phyloP scores from a whole-genome alignment of 2,797 vertebrate genomes.

The Pseudochirops corinnae region DNA sequence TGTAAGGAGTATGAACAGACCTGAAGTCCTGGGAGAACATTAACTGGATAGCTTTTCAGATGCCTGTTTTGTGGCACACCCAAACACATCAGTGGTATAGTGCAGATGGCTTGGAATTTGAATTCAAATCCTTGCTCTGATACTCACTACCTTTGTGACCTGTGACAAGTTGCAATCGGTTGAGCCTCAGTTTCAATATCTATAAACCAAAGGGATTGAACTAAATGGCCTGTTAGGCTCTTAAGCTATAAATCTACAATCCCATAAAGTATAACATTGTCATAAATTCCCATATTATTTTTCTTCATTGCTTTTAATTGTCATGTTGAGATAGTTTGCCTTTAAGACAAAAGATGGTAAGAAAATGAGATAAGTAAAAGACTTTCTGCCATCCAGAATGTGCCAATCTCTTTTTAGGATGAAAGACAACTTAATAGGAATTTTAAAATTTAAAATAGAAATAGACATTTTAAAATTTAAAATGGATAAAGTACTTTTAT shows the following conservation, averaged over 20 bases:
- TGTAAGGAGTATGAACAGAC: not conserved
- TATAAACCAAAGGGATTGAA: not conserved
- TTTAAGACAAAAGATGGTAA: not conserved
- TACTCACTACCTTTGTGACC: not conserved
- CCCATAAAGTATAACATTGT: not conserved
- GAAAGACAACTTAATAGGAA: constrained; percentile 50
- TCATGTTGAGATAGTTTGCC: not conserved
- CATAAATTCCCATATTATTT: not conserved
- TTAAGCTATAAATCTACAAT: not conserved
- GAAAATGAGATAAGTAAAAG: not conserved
- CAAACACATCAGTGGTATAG: not conserved
- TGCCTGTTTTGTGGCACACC: not conserved
- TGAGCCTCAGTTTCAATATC: not conserved
- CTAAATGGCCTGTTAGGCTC: not conserved
- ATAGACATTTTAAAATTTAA: constrained; percentile 63
- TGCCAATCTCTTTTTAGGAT: not conserved
- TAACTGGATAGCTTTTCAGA: not conserved
- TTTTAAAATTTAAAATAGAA: constrained; percentile 71
- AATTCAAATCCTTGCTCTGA: not conserved
- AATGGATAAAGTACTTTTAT: constrained; percentile 30
- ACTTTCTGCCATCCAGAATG: not conserved
- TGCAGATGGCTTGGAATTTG: not conserved
- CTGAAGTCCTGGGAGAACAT: not conserved
- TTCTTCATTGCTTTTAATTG: not conserved
- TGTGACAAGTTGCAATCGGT: not conserved